These are phyloP conservation scores for Epicauta chinensis DNA, from an alignment of 1,140 invertebrate genomes.

Conservation along the genomic window DNA sequence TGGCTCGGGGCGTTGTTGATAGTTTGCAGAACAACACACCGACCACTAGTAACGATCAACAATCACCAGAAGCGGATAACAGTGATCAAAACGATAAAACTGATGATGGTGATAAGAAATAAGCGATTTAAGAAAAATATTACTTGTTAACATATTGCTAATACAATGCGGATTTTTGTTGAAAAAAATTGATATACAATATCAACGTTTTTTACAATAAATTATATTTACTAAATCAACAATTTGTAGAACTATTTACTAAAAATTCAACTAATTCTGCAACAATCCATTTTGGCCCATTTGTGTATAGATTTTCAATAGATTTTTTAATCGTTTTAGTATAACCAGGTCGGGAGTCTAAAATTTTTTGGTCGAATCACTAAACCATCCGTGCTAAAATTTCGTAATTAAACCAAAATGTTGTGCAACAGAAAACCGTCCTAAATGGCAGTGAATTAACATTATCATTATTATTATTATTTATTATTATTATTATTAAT, in stretches of 20 bases:
- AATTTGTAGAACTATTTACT: no score
- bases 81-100: neutral
- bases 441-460: slow-evolving; percentile 33
- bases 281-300: no score
- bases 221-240: no score
- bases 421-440: slow-evolving; percentile 19
- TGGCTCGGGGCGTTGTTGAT: slow-evolving; percentile 29
- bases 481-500: slow-evolving; percentile 5
- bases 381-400: no score
- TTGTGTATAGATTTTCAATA: no score
- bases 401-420: neutral
- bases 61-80: no score
- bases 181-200: slow-evolving; percentile 13
- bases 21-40: slow-evolving; percentile 15
- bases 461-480: neutral
- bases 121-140: slow-evolving; percentile 21
- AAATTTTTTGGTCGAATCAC: no score
- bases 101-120: neutral
- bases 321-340: no score
- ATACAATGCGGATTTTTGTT: slow-evolving; percentile 16
- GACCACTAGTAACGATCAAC: no score
- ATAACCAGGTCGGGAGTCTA: no score
- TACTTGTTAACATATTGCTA: slow-evolving; percentile 27
- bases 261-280: no score
- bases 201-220: slow-evolving; percentile 8